A percentile compares a stretch with the other conserved stretches of the same genome.
phyloP scores from a whole-genome alignment of 92 coral and sea anemone genomes.

The Actinernus sp. region DNA sequence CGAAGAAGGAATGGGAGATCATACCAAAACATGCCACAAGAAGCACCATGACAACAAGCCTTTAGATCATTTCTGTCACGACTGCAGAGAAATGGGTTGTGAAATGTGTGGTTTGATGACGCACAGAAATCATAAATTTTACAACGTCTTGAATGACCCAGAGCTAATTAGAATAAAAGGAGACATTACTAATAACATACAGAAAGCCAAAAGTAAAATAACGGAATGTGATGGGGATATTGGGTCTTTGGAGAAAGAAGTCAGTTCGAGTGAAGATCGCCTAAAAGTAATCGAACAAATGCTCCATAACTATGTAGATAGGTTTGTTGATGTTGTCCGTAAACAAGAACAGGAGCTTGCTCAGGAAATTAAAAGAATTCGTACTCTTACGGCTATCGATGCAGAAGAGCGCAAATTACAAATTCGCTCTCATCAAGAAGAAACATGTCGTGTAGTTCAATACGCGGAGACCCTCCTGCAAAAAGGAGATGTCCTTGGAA shows the following conservation, averaged over 20 bases:
- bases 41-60: slow-evolving; percentile 16
- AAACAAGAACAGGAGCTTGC: slow-evolving; percentile 10
- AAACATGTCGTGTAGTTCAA: slow-evolving; percentile 1
- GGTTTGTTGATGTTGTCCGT: slow-evolving; percentile 6
- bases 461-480: slow-evolving; percentile 12
- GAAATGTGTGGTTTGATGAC: slow-evolving; percentile 8
- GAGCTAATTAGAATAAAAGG: neutral
- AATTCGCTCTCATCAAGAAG: neutral
- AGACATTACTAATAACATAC: slow-evolving; percentile 9
- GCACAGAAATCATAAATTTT: slow-evolving; percentile 9
- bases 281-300: slow-evolving; percentile 11
- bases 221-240: slow-evolving; percentile 1
- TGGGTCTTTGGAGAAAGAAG: neutral
- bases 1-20: neutral
- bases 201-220: slow-evolving; percentile 1
- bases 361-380: neutral
- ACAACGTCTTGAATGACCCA: slow-evolving; percentile 1
- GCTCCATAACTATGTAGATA: slow-evolving; percentile 31
- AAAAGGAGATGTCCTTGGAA: slow-evolving; percentile 19
- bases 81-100: slow-evolving; percentile 13
- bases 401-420: neutral
- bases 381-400: slow-evolving; percentile 1
- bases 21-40: slow-evolving; percentile 23
- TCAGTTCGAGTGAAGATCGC: neutral
- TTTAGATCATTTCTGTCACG: slow-evolving; percentile 19